phyloP scores from a whole-genome alignment of 1,140 invertebrate species.

The Ceratosolen fusciceps region DNA sequence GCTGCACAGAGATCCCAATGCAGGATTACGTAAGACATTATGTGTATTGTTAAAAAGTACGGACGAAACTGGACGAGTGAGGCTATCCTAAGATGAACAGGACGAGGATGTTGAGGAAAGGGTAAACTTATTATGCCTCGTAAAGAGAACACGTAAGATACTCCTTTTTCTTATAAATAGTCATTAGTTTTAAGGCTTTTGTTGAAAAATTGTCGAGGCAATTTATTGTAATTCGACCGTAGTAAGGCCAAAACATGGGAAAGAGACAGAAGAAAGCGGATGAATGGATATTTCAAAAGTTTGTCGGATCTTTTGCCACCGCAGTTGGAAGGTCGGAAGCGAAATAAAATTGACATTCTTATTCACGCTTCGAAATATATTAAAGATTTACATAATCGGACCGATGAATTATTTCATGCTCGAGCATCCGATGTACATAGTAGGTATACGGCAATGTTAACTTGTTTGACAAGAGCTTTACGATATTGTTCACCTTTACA shows the following conservation, averaged over 20 bases:
- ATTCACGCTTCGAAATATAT: constrained; percentile 71
- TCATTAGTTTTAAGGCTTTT: background rate
- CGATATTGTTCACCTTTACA: constrained; percentile 37
- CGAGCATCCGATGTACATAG: constrained; percentile 66
- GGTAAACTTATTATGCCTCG: constrained; percentile 66
- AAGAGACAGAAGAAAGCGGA: constrained; percentile 71
- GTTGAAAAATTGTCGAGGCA: too few relatives aligned
- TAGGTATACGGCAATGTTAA: constrained; percentile 50
- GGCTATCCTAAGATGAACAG: constrained; percentile 32
- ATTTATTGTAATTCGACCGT: constrained; percentile 35
- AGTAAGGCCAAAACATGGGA: constrained; percentile 74
- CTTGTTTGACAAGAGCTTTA: background rate
- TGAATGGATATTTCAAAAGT: constrained; percentile 71
- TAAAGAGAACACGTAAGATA: constrained; percentile 68
- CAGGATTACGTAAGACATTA: background rate
- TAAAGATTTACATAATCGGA: constrained; percentile 69
- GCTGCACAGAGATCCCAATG: background rate
- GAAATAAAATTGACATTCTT: constrained; percentile 71
- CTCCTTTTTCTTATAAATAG: constrained; percentile 20
- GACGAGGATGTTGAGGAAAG: constrained; percentile 34
- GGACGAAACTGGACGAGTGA: background rate
- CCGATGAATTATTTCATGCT: constrained; percentile 64
- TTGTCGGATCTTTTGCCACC: constrained; percentile 70
- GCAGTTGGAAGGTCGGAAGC: constrained; percentile 69
- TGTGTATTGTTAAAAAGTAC: background rate